Conservation (phyloP, 2,888 invertebrate species). For the Phaonia tiefii region DNA sequence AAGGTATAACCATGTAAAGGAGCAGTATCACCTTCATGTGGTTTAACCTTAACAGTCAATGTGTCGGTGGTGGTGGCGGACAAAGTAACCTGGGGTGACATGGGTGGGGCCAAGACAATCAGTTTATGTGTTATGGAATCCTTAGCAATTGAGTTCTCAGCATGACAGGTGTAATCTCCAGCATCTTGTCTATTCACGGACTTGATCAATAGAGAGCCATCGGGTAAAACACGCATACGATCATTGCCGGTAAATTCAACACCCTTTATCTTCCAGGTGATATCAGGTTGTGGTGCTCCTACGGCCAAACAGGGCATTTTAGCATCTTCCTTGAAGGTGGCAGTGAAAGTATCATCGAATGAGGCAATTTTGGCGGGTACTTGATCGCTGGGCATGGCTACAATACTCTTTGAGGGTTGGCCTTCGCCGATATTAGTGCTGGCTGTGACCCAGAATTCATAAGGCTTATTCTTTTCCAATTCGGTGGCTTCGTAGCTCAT, state of each 20-base stretch:
- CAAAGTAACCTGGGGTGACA: slow-evolving; percentile 87
- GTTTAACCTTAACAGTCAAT: slow-evolving; percentile 86
- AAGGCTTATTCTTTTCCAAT: slow-evolving; percentile 89
- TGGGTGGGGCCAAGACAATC: slow-evolving; percentile 89
- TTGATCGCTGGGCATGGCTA: slow-evolving; percentile 88
- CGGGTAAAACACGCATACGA: slow-evolving; percentile 90
- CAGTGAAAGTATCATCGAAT: slow-evolving; percentile 95
- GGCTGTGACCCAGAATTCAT: slow-evolving; percentile 97
- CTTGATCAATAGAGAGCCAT: slow-evolving; percentile 94
- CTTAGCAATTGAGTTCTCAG: slow-evolving; percentile 95
- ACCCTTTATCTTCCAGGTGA: slow-evolving; percentile 94
- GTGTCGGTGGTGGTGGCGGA: slow-evolving; percentile 89
- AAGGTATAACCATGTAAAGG: slow-evolving; percentile 96
- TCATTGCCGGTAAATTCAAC: slow-evolving; percentile 89
- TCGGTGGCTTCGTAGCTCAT: slow-evolving; percentile 93
- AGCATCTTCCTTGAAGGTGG: slow-evolving; percentile 95
- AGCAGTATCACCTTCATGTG: slow-evolving; percentile 89
- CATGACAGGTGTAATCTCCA: slow-evolving; percentile 96
- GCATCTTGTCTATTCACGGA: slow-evolving; percentile 94
- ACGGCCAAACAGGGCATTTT: slow-evolving; percentile 95
- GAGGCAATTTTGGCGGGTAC: slow-evolving; percentile 97
- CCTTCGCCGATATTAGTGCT: slow-evolving; percentile 97
- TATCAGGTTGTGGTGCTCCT: slow-evolving; percentile 93
- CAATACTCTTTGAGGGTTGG: slow-evolving; percentile 92
- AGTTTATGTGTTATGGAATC: slow-evolving; percentile 95